A percentile compares a stretch with the other conserved stretches of the same genome.
phyloP scores from a whole-genome alignment of 2,113 vertebrate genomes.

The Hemibagrus wyckioides region DNA sequence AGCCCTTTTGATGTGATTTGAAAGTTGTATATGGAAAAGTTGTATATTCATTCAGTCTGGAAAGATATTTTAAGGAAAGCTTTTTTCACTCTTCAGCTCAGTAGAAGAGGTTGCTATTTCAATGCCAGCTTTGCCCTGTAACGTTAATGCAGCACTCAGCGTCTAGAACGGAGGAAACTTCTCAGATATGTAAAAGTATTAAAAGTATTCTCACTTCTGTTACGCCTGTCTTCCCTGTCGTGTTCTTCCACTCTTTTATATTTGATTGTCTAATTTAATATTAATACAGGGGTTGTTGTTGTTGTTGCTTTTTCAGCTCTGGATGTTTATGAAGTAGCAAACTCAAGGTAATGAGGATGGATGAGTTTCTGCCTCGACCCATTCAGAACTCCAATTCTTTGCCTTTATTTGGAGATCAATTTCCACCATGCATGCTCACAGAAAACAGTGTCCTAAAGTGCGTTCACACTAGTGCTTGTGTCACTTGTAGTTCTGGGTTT shows the following conservation, averaged over 20 bases:
- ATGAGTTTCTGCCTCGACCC: not conserved
- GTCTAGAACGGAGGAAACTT: constrained; percentile 37
- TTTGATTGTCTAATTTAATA: constrained; percentile 46
- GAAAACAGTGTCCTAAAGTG: not conserved
- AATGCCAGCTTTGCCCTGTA: constrained; percentile 49
- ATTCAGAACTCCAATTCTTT: not conserved
- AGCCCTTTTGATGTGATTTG: constrained; percentile 43
- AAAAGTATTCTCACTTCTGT: constrained; percentile 4
- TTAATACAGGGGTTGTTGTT: constrained; percentile 28
- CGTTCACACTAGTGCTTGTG: not conserved
- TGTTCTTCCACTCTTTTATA: constrained; percentile 23
- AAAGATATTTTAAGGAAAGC: constrained; percentile 43
- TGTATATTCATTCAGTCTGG: constrained; percentile 30
- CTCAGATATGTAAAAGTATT: constrained; percentile 17
- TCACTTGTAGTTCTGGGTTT: not conserved
- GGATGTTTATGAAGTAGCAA: not conserved
- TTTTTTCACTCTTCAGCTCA: constrained; percentile 36
- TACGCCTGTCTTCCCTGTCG: constrained; percentile 2
- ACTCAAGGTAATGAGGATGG: not conserved
- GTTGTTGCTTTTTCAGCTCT: not conserved
- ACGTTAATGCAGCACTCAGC: constrained; percentile 38
- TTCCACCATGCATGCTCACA: not conserved
- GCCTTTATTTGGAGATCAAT: not conserved
- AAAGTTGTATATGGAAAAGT: constrained; percentile 48
- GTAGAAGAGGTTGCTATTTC: constrained; percentile 39